These are phyloP conservation scores for Schizopygopsis pylzovi DNA, from an alignment of 2,797 vertebrate species.

Conservation along the genomic window DNA sequence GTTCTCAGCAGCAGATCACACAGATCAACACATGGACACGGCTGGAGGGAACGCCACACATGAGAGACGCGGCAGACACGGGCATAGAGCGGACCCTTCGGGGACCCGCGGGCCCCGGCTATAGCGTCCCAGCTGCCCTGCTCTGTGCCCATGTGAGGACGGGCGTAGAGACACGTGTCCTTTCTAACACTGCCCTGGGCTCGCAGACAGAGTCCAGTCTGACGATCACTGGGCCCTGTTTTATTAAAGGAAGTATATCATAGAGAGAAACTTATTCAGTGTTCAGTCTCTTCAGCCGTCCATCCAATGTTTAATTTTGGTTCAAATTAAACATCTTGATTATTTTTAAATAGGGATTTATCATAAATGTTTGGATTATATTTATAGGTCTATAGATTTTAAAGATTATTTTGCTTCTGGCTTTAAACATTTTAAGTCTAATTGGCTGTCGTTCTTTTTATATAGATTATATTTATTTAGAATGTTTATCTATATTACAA, in stretches of 20 bases:
- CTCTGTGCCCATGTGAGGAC: background rate
- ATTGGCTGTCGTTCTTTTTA: background rate
- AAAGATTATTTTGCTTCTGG: background rate
- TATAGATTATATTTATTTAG: no score
- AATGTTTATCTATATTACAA: no score
- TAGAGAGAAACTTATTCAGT: background rate
- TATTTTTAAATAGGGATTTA: background rate
- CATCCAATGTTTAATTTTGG: no score
- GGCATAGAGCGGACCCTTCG: background rate
- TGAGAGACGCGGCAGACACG: background rate
- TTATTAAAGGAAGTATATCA: background rate
- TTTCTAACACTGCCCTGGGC: background rate
- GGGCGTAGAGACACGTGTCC: background rate
- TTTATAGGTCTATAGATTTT: background rate
- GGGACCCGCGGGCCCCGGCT: background rate
- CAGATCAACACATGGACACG: conserved; percentile 25
- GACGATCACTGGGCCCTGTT: background rate
- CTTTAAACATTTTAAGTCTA: background rate
- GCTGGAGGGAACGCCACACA: background rate
- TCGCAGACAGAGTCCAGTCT: background rate
- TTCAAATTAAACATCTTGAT: no score
- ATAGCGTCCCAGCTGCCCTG: conserved; percentile 18
- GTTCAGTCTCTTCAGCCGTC: background rate
- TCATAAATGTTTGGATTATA: background rate
- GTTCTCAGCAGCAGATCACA: background rate